A percentile compares a stretch with the other conserved stretches of the same genome.
Conservation (phyloP, 2,797 vertebrate genomes). For the Molossus alvarezi region DNA sequence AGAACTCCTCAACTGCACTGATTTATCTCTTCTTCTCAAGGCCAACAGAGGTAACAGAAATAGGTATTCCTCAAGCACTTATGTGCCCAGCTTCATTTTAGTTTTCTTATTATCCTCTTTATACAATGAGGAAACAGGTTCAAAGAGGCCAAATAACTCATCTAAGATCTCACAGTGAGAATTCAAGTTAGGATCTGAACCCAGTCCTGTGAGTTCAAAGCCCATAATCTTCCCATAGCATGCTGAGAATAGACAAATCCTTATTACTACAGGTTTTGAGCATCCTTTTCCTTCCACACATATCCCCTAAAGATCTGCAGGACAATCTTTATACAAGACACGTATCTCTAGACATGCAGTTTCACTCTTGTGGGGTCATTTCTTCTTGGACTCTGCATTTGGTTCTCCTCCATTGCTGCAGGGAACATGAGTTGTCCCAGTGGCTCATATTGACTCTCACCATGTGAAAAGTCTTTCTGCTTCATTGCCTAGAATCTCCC, state of each 20-base stretch:
- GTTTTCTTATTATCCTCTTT: not conserved
- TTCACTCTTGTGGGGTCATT: not conserved
- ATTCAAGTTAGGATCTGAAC: conserved; percentile 2
- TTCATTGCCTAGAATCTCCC: not conserved
- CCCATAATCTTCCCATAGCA: not conserved
- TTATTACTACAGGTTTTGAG: not conserved
- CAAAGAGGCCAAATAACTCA: not conserved
- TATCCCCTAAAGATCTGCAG: not conserved
- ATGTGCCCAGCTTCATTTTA: not conserved
- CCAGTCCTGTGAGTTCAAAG: not conserved
- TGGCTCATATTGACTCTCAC: not conserved
- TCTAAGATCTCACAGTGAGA: not conserved
- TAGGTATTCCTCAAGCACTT: not conserved
- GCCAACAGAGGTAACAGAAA: not conserved
- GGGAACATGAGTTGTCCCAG: not conserved
- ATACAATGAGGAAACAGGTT: not conserved
- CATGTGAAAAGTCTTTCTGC: not conserved
- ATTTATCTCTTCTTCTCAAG: not conserved
- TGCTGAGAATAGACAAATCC: not conserved
- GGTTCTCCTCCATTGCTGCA: not conserved
- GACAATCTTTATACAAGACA: not conserved
- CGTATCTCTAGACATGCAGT: rapidly evolving
- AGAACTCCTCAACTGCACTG: not conserved
- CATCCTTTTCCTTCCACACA: not conserved
- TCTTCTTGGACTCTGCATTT: not conserved